phyloP scores from a whole-genome alignment of 2,888 invertebrate genomes.

The Chrysolina haemoptera region DNA sequence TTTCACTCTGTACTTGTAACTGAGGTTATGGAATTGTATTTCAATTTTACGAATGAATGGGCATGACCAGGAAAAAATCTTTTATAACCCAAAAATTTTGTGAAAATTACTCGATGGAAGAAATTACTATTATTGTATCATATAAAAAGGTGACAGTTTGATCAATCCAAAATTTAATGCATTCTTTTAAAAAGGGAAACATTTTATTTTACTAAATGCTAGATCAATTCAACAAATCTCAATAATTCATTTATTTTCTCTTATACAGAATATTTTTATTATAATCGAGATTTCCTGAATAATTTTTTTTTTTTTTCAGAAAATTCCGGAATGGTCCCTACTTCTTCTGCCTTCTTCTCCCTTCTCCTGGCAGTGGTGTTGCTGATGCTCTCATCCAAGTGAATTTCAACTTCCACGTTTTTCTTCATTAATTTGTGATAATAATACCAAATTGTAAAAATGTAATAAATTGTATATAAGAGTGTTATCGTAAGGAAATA shows the following conservation, averaged over 20 bases:
- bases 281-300: neutral
- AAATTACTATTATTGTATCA: no score
- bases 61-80: no score
- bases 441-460: conserved; percentile 48
- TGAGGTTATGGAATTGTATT: no score
- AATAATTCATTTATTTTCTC: neutral
- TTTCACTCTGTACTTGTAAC: no score
- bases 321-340: conserved; percentile 15
- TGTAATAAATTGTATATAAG: conserved; percentile 51
- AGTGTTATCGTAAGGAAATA: conserved; percentile 27
- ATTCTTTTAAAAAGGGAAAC: no score
- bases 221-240: neutral
- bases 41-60: no score
- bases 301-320: conserved; percentile 29
- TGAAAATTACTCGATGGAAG: no score
- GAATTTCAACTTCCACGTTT: neutral
- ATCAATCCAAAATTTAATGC: no score
- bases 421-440: conserved; percentile 49
- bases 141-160: no score
- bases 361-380: conserved; percentile 11
- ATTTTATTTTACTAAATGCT: no score
- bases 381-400: conserved; percentile 20
- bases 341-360: conserved; percentile 8
- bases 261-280: neutral
- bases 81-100: no score